Evolutionary conservation across 2,113 vertebrate genomes (phyloP).

Genomic region (Speoplatyrhinus poulsoni): DNA sequence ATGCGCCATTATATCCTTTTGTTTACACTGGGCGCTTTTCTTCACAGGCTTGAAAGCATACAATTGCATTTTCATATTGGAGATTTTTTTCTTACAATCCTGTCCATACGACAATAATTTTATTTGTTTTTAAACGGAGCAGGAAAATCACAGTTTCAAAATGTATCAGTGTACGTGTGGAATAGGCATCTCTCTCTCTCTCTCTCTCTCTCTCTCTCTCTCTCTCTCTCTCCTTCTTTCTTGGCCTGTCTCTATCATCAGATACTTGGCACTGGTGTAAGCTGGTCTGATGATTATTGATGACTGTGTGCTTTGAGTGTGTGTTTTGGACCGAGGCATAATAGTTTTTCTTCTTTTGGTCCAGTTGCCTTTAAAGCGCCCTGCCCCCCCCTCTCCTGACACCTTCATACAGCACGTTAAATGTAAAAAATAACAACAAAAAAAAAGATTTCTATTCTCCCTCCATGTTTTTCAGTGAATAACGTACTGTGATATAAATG

Average conservation of each 20-base stretch:
- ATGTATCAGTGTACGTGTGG: background rate
- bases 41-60: too few species aligned
- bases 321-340: constrained; percentile 41
- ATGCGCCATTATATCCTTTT: too few species aligned
- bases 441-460: constrained; percentile 60
- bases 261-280: constrained; percentile 9
- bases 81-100: too few species aligned
- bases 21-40: too few species aligned
- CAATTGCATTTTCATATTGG: background rate
- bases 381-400: constrained; percentile 41
- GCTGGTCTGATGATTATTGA: constrained; percentile 46
- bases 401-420: constrained; percentile 64
- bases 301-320: constrained; percentile 39
- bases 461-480: constrained; percentile 70
- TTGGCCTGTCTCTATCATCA: background rate
- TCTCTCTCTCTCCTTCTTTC: background rate
- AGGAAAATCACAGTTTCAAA: background rate
- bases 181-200: background rate
- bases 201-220: background rate
- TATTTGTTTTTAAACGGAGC: background rate
- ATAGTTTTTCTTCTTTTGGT: constrained; percentile 57
- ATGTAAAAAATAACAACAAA: constrained; percentile 54
- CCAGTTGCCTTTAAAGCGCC: constrained; percentile 70
- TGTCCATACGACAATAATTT: too few species aligned
- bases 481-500: constrained; percentile 71